Evolutionary conservation across 2,113 vertebrate genomes (phyloP).

Genomic region (Cricetomys ansorgei): DNA sequence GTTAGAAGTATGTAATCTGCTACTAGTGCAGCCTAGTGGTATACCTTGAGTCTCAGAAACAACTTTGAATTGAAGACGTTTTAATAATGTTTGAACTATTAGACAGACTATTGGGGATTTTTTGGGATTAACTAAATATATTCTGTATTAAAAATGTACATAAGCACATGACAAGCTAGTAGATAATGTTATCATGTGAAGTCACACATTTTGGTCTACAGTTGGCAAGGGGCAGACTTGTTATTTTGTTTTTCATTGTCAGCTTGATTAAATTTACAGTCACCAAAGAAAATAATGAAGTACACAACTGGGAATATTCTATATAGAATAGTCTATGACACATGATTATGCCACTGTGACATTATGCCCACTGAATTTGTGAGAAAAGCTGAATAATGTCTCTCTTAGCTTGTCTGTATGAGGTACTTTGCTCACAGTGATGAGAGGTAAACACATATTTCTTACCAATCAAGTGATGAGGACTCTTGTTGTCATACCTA

Average conservation of each 20-base stretch:
- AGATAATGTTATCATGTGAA: background rate
- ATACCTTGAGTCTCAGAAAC: background rate
- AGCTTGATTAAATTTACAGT: background rate
- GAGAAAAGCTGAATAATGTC: background rate
- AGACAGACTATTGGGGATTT: background rate
- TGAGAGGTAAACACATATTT: background rate
- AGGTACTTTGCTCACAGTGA: background rate
- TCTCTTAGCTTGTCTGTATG: background rate
- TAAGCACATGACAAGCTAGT: background rate
- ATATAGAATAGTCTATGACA: background rate
- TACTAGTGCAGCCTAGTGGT: background rate
- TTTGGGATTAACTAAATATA: background rate
- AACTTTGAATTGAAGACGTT: background rate
- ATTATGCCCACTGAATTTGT: background rate
- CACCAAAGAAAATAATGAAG: background rate
- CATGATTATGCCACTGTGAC: background rate
- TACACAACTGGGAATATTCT: background rate
- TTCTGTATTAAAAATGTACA: background rate
- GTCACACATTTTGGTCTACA: background rate
- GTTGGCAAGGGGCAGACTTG: background rate
- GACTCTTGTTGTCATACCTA: background rate
- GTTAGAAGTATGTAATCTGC: background rate
- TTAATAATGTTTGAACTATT: background rate
- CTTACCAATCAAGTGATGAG: background rate
- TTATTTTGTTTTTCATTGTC: background rate